These are phyloP conservation scores for Gadus macrocephalus DNA, from an alignment of 2,113 vertebrate genomes.

Conservation along the genomic window DNA sequence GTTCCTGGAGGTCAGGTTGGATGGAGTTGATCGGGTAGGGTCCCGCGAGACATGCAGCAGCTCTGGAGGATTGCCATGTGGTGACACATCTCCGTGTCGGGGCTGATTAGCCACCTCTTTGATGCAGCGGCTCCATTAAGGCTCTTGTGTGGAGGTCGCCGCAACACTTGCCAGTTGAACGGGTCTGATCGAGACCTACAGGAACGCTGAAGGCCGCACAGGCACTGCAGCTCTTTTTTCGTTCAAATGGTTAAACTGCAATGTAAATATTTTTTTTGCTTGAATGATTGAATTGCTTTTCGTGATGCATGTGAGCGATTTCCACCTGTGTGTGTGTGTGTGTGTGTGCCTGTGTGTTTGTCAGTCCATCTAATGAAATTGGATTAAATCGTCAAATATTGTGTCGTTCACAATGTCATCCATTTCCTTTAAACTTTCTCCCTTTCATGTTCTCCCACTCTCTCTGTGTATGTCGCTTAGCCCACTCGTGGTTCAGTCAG, in stretches of 20 bases:
- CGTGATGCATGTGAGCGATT: not conserved
- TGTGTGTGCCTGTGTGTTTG: not conserved
- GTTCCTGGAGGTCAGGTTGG: conserved; percentile 43
- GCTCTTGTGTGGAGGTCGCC: conserved; percentile 37
- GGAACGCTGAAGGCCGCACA: conserved; percentile 14
- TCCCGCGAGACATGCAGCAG: conserved; percentile 38
- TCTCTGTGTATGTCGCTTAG: conserved; percentile 23
- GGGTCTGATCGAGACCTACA: conserved; percentile 39
- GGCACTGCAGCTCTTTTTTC: not conserved
- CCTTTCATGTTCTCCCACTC: not conserved
- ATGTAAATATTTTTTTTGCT: not conserved
- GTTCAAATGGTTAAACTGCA: conserved; percentile 11
- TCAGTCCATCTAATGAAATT: conserved; percentile 1
- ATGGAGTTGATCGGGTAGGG: conserved; percentile 34
- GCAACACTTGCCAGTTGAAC: conserved; percentile 34
- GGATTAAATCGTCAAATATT: not conserved
- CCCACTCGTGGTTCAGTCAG: conserved; percentile 37
- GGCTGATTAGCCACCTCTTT: conserved; percentile 63
- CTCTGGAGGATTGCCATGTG: conserved; percentile 58
- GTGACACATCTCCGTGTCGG: conserved; percentile 54
- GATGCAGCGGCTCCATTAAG: conserved; percentile 54
- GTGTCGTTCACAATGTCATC: not conserved
- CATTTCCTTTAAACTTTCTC: not conserved
- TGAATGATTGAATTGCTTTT: not conserved
- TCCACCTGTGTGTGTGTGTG: not conserved